Base-by-base conservation (phyloP, 1,140 invertebrate species). In the Radopholus similis region DNA sequence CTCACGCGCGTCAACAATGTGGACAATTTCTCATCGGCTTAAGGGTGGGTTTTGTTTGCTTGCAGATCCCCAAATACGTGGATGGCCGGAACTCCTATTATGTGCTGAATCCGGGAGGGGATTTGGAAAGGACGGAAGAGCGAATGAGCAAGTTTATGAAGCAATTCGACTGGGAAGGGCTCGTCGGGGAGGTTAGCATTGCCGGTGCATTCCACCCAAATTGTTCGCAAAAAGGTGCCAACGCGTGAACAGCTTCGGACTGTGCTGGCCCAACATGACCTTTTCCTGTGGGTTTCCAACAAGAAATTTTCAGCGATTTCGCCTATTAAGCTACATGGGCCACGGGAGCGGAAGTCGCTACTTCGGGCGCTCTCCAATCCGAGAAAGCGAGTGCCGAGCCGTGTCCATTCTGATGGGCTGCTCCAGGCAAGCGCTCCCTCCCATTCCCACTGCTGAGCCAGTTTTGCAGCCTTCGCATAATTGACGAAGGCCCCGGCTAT, bases 401-500 rank as follows among this genome's bases (percentile, higher is more conserved):
- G 76, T 78, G 18, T 68, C 64, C 15, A 35, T 79, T 9, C 54
- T 79, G 18, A 80, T 79, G 77, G 77, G 77, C 4, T 79, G 78
- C 64, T 67, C 67, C 15, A 81, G n/a, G n/a, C n/a, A n/a, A n/a
- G n/a, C n/a, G n/a, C n/a, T n/a, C n/a, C 70, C 75, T 77, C 73
- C 9, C 21, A 67, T 4, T 21, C 13, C 26, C 15, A 55, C 53
- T 15, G 15, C 32, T 15, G 15, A 15, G 53, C 15, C 15, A 55
- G 15, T 60, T 15, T 77, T 77, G 58, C 55, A 75, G 77, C 66
- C 70, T 71, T n/a, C 42, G 67, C 59, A 72, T 78, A 18, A n/a
- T 65, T 13, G 62, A 68, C 42, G 64, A 73, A 62, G 77, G 77
- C 15, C 67, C 35, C n/a, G 67, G 64, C 18, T 71, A 70, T 42